These are phyloP conservation scores for Cnemophilus loriae DNA, from an alignment of 2,113 vertebrate species.

Conservation along the genomic window DNA sequence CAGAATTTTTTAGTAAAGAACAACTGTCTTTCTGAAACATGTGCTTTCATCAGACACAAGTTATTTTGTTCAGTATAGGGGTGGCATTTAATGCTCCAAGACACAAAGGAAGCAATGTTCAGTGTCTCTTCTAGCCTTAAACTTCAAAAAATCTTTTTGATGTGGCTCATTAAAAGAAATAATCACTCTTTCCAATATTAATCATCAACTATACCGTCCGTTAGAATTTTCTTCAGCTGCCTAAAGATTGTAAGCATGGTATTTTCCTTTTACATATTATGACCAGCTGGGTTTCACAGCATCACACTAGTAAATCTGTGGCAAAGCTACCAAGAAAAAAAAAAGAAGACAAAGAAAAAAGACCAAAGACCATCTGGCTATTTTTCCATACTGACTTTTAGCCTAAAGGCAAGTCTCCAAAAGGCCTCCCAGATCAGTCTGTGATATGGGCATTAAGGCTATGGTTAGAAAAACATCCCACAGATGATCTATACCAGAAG, in stretches of 20 bases:
- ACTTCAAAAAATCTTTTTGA: conserved; percentile 36
- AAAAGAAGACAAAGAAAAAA: background rate
- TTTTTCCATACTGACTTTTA: conserved; percentile 1
- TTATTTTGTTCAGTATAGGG: conserved; percentile 25
- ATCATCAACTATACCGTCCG: background rate
- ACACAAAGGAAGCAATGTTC: conserved; percentile 45
- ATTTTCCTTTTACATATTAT: background rate
- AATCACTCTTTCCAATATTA: background rate
- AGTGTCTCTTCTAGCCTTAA: background rate
- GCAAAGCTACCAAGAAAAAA: background rate
- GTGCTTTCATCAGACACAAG: conserved; percentile 27
- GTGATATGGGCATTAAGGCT: background rate
- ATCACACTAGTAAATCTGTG: background rate
- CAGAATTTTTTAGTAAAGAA: conserved; percentile 17
- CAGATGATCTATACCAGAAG: background rate
- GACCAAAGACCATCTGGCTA: background rate
- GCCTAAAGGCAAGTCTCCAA: background rate
- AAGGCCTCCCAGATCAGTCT: background rate
- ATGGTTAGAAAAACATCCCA: background rate
- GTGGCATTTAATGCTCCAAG: background rate
- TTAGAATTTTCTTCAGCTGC: conserved; percentile 1
- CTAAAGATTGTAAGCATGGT: background rate
- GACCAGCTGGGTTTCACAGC: conserved; percentile 15
- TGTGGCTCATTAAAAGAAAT: background rate
- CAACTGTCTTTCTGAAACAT: conserved; percentile 21